phyloP scores from a whole-genome alignment of 2,888 invertebrate species.

The Pandemis heparana region DNA sequence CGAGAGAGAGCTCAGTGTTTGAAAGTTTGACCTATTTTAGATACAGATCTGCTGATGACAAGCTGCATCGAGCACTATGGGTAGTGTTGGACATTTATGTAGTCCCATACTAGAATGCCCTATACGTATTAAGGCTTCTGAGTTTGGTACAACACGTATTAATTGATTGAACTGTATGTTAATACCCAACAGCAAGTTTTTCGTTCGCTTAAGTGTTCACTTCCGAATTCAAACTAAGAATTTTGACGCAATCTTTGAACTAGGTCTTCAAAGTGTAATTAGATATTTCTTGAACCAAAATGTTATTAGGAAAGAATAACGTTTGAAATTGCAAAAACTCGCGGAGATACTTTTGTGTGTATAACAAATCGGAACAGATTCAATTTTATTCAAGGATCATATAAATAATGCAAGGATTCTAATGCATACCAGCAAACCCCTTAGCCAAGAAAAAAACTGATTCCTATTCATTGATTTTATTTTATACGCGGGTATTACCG shows the following conservation, averaged over 20 bases:
- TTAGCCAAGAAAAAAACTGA: conserved; percentile 2
- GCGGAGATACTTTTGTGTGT: background rate
- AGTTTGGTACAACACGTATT: background rate
- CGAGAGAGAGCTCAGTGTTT: conserved; percentile 4
- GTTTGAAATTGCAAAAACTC: background rate
- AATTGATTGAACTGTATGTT: too few species aligned
- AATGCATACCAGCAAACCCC: conserved; percentile 5
- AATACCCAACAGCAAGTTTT: too few species aligned
- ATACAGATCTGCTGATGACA: background rate
- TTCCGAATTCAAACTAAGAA: too few species aligned
- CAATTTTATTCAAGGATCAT: conserved; percentile 22
- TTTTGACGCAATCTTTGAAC: too few species aligned
- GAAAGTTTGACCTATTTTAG: background rate
- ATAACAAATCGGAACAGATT: background rate
- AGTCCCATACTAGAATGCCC: background rate
- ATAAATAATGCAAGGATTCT: conserved; percentile 21
- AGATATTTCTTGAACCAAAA: background rate
- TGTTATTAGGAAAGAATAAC: background rate
- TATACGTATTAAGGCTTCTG: background rate
- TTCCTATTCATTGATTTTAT: conserved; percentile 7
- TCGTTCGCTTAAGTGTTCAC: too few species aligned
- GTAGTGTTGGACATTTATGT: background rate
- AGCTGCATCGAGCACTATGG: background rate
- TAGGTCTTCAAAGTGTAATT: too few species aligned
- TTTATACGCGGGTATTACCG: background rate